Conservation (phyloP, 1,140 invertebrate genomes). For the Thalassaphorura encarpata region DNA sequence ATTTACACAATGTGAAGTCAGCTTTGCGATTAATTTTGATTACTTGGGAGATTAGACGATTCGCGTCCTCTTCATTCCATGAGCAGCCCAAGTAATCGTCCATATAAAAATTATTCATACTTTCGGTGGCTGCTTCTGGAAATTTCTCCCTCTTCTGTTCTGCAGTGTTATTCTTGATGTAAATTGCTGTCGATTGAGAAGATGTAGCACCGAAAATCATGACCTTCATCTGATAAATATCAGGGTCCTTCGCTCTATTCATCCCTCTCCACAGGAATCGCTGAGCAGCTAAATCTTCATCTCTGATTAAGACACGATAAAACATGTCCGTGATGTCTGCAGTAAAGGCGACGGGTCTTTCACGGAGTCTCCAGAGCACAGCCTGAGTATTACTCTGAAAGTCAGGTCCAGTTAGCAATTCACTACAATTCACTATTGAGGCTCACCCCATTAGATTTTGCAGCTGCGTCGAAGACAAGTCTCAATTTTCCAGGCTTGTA, state of each 20-base stretch:
- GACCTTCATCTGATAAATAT: slow-evolving; percentile 22
- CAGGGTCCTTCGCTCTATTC: not conserved
- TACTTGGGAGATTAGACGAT: not conserved
- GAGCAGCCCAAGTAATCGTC: slow-evolving; percentile 23
- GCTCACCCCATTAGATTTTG: slow-evolving; percentile 5
- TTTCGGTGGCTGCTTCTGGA: not conserved
- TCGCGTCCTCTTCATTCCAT: slow-evolving; percentile 17
- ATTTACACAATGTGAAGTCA: slow-evolving; percentile 19
- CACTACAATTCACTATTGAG: slow-evolving; percentile 23
- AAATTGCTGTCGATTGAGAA: slow-evolving; percentile 25
- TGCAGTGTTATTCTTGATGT: slow-evolving; percentile 2
- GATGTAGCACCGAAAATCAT: slow-evolving; percentile 30
- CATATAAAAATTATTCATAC: slow-evolving; percentile 20
- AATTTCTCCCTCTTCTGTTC: too few relatives aligned
- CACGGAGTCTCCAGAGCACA: slow-evolving; percentile 20
- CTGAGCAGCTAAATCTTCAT: slow-evolving; percentile 17
- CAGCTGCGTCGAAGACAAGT: slow-evolving; percentile 27
- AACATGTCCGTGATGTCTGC: slow-evolving; percentile 27
- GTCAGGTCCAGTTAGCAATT: slow-evolving; percentile 17
- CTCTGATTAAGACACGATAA: slow-evolving; percentile 13
- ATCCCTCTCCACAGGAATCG: slow-evolving; percentile 30
- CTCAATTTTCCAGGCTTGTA: slow-evolving; percentile 22
- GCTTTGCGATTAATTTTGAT: slow-evolving; percentile 6
- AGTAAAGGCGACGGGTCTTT: slow-evolving; percentile 8
- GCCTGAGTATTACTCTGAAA: slow-evolving; percentile 8